Evolutionary conservation across 2,797 vertebrate genomes (phyloP), one percentile per base, ranked within the genome.

Genomic region (Acanthiza pusilla): DNA sequence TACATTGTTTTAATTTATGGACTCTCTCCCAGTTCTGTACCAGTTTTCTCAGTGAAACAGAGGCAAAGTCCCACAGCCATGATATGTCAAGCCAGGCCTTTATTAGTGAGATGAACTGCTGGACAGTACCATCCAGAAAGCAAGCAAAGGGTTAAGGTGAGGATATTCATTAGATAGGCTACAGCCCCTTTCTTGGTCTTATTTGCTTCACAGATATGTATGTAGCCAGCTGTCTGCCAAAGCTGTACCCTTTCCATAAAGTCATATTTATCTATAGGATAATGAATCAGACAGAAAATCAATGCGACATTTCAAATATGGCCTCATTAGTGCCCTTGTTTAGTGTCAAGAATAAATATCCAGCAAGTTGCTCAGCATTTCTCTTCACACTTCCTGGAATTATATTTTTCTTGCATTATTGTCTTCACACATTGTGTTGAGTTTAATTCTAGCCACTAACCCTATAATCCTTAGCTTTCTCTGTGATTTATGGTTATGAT

Each of bases 221-320:
- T n/a, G 13, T 85, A 85, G 34, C 16, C 87, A 92, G 61, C 62
- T 88, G 82, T 55, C 70, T 92, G 82, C 85, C 60, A 62, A 93
- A 85, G 50, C 58, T 89, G 48, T 74, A 75, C 48, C 40, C 62
- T 93, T 85, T 85, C 61, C 62, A 78, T 85, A 36, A 91, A 93
- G 58, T 81, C 68, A 34, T 88, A 60, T 88, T 96, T 89, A 62
- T 94, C 79, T 40, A 32, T 62, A 92, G 60, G 51, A 84, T 92
- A 96, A 94, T 88, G 89, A 95, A 92, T 83, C 73, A 86, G 54
- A 68, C 72, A 91, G 85, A 92, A 92, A 95, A 95, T 95, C 89
- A 89, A 89, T 88, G 45, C 0, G 0, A 75, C 79, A 38, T 96
- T 93, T 94, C 58, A 94, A 88, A 92, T 53, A 80, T 70, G 85